Conservation (phyloP, 2,888 invertebrate species). For the Caenorhabditis sp. region DNA sequence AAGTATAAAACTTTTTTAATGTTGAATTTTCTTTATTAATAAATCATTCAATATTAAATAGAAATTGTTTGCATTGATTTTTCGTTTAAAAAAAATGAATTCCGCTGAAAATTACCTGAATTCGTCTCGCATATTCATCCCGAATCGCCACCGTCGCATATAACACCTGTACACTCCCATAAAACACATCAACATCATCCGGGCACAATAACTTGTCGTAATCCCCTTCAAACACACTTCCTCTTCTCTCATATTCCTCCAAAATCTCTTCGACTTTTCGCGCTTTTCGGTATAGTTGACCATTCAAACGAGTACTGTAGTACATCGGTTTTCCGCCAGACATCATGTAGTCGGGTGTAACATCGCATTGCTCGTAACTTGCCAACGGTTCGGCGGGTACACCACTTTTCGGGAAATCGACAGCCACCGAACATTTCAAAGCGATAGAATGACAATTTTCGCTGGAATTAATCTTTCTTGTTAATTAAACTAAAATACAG, state of each 20-base stretch:
- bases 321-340: conserved; percentile 57
- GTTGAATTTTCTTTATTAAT: no score
- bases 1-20: no score
- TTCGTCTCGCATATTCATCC: conserved; percentile 52
- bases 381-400: conserved; percentile 55
- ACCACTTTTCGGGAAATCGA: conserved; percentile 72
- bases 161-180: conserved; percentile 21
- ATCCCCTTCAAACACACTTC: conserved; percentile 40
- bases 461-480: conserved; percentile 11
- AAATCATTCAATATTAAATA: no score
- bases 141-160: conserved; percentile 16
- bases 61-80: no score
- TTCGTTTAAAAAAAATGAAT: no score
- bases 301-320: conserved; percentile 65
- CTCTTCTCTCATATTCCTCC: conserved; percentile 39
- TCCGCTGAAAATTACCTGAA: no score
- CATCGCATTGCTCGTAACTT: conserved; percentile 42
- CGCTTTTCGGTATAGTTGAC: conserved; percentile 63
- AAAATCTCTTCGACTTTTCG: conserved; percentile 56
- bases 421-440: conserved; percentile 61
- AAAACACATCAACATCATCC: conserved; percentile 42
- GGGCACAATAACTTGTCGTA: conserved; percentile 42
- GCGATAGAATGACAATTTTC: conserved; percentile 54
- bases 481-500: not conserved
- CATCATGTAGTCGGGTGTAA: conserved; percentile 58